Evolutionary conservation across 2,797 vertebrate genomes (phyloP).

Genomic region (Galagoides demidoff): DNA sequence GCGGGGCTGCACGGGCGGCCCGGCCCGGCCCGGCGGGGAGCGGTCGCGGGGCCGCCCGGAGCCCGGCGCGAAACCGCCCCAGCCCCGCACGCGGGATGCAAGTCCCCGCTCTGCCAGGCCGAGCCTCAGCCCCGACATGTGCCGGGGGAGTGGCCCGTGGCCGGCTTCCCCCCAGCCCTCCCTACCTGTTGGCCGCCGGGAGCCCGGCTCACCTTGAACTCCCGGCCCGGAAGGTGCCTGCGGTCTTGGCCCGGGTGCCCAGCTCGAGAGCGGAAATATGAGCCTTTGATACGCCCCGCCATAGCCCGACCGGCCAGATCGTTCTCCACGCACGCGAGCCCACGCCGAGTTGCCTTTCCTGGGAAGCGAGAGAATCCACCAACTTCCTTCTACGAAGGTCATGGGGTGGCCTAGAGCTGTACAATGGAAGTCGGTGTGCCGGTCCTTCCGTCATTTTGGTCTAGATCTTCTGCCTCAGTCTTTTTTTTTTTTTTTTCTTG

Average conservation of each 20-base stretch:
- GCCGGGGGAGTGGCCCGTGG: constrained; percentile 68
- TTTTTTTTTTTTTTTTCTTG: constrained; percentile 15
- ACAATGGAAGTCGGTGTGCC: not conserved
- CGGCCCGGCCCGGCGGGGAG: not conserved
- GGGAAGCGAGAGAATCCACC: constrained; percentile 37
- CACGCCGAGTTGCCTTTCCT: constrained; percentile 25
- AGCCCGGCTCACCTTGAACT: constrained; percentile 76
- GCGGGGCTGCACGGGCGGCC: not conserved
- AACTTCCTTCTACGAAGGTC: constrained; percentile 76
- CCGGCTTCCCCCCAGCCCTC: constrained; percentile 1
- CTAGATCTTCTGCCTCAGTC: not conserved
- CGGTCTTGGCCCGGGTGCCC: not conserved
- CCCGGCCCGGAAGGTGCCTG: constrained; percentile 58
- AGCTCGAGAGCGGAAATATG: not conserved
- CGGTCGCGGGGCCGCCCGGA: not conserved
- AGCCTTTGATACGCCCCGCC: constrained; percentile 39
- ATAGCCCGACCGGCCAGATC: not conserved
- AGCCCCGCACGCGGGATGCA: not conserved
- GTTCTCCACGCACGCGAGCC: not conserved
- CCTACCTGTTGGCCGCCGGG: constrained; percentile 76
- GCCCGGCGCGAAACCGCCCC: not conserved
- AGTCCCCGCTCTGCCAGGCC: constrained; percentile 28
- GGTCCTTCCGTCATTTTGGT: not conserved
- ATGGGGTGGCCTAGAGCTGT: constrained; percentile 4
- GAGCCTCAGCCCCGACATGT: constrained; percentile 51